phyloP scores from a whole-genome alignment of 2,797 vertebrate species.

The Hafferia zeledoni region DNA sequence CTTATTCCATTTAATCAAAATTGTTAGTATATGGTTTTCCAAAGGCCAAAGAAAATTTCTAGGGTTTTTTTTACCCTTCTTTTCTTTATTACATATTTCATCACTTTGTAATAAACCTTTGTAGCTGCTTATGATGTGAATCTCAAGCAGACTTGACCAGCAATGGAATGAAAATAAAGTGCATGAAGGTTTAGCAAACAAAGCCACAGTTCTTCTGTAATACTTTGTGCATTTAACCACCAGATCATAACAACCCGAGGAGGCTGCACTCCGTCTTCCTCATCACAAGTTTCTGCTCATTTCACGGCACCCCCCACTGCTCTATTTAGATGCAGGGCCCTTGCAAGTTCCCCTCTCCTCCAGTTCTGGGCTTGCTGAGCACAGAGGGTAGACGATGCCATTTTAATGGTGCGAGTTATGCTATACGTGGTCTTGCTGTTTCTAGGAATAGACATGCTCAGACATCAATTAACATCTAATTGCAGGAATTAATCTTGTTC shows the following conservation, averaged over 20 bases:
- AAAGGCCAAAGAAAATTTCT: constrained; percentile 46
- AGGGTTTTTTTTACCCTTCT: background rate
- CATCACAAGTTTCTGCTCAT: background rate
- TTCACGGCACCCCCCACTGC: background rate
- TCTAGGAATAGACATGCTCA: constrained; percentile 69
- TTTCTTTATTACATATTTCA: constrained; percentile 5
- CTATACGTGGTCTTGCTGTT: constrained; percentile 43
- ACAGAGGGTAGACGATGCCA: constrained; percentile 27
- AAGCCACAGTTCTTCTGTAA: background rate
- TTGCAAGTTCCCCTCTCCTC: background rate
- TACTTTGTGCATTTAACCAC: background rate
- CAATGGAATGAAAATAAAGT: constrained; percentile 27
- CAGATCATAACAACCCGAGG: background rate
- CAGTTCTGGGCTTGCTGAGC: background rate
- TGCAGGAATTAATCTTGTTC: constrained; percentile 72
- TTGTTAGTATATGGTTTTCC: constrained; percentile 44
- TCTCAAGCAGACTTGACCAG: constrained; percentile 3
- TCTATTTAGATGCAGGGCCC: background rate
- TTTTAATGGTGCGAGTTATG: constrained; percentile 62
- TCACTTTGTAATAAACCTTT: constrained; percentile 40
- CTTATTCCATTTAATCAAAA: constrained; percentile 59
- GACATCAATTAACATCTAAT: constrained; percentile 75
- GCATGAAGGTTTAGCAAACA: constrained; percentile 21
- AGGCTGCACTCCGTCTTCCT: background rate
- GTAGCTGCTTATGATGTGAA: constrained; percentile 27